These are phyloP conservation scores for Orussus abietinus DNA, from an alignment of 1,140 invertebrate species.

Conservation along the genomic window DNA sequence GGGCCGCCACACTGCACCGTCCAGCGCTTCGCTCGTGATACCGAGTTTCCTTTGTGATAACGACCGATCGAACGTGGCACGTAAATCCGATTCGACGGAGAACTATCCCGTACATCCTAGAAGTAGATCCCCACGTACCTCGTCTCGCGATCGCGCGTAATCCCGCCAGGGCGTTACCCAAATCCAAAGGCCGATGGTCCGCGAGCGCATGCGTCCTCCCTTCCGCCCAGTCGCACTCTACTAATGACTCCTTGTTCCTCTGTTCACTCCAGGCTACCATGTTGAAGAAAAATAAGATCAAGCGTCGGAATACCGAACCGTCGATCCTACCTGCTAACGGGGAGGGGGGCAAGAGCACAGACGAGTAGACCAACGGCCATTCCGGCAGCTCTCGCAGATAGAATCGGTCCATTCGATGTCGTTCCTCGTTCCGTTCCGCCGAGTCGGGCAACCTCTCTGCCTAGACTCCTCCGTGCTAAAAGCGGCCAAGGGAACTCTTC, in stretches of 20 bases:
- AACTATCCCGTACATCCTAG: no score
- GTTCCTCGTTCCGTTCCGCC: slow-evolving; percentile 22
- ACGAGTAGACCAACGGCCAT: slow-evolving; percentile 55
- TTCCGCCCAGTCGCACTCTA: slow-evolving; percentile 40
- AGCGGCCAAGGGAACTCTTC: no score
- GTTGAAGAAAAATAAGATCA: slow-evolving; percentile 95
- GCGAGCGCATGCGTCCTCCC: slow-evolving; percentile 45
- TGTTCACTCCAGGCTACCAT: slow-evolving; percentile 71
- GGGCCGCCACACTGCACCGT: no score
- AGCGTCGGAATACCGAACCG: slow-evolving; percentile 82
- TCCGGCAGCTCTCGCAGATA: slow-evolving; percentile 27
- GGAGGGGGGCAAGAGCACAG: slow-evolving; percentile 61
- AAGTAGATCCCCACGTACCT: no score
- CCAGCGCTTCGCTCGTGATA: no score
- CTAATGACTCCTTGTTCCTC: slow-evolving; percentile 50
- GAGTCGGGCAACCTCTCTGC: no score
- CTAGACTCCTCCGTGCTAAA: slow-evolving; percentile 35
- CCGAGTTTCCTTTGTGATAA: no score
- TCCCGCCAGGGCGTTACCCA: no score
- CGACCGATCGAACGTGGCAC: no score
- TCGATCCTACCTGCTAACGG: slow-evolving; percentile 69
- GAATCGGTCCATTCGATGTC: slow-evolving; percentile 21
- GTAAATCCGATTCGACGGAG: no score
- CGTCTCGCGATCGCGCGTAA: no score
- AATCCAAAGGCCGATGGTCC: slow-evolving; percentile 29